Evolutionary conservation across 92 coral and sea anemone species (phyloP), one percentile per base, ranked within the genome.

Genomic region (Nematostella vectensis): DNA sequence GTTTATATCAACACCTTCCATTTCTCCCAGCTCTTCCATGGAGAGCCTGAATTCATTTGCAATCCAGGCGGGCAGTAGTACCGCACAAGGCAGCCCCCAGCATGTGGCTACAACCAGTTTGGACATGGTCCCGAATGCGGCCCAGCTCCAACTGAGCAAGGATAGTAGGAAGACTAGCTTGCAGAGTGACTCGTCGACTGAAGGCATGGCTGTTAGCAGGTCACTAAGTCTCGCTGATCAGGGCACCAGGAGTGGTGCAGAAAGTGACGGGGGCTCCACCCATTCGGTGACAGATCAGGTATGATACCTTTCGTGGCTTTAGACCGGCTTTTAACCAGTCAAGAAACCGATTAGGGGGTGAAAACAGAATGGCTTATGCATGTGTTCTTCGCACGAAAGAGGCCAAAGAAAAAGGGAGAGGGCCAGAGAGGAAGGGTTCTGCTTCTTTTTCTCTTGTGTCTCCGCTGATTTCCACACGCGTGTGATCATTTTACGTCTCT

Each of bases 21-120:
- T 85, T 39, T 74, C 95, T 33, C 95, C 88, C n/a, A 85, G 95
- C 74, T 85, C 95, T 21, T 85, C 95, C 10, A 31, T 85, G 78
- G 95, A 85, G 57, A 85, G 95, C 47, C 83, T 85, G 1, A 85
- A 76, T 38, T 80, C 95, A 13, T 47, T 75, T 26, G 52, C 81
- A 31, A 75, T 88, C 13, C 95, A 66, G 3, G 29, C 55, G 0
- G 22, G 2, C 16, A 26, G 29, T n/a, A 48, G 31, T 3, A 56
- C 28, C 63, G 45, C 25, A 29, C 60, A 63, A 37, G 52, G 70
- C 48, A 58, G 61, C 0, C 70, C 38, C 27, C 71, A 52, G 43
- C 29, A 29, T 16, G 28, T 2, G 27, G 30, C 57, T 20, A 19
- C 43, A 22, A n/a, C n/a, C n/a, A n/a, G n/a, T n/a, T n/a, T n/a